A percentile compares a stretch with the other conserved stretches of the same genome.
Evolutionary conservation across 2,797 vertebrate species (phyloP).

Genomic region (Schizopygopsis pylzovi): DNA sequence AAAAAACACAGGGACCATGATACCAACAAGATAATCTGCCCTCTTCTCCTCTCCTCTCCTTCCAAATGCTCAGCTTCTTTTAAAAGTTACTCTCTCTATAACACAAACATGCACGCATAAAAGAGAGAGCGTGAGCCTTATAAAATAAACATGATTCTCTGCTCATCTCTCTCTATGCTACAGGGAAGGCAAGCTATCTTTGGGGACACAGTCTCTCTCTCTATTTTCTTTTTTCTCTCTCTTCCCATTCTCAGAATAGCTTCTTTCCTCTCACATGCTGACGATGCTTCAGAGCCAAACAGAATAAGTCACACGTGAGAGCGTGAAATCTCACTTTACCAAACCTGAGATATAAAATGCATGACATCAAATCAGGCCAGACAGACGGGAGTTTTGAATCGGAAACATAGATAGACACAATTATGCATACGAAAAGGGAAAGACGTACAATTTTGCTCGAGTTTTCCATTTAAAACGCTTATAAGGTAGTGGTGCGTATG

Average conservation of each 20-base stretch:
- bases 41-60: not conserved
- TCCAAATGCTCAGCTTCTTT: conserved; percentile 24
- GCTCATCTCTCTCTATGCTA: conserved; percentile 25
- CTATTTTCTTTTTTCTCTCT: conserved; percentile 8
- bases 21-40: conserved; percentile 45
- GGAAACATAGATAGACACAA: not conserved
- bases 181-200: conserved; percentile 31
- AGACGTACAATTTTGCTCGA: not conserved
- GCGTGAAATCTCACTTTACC: conserved; percentile 19
- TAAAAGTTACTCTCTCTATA: conserved; percentile 6
- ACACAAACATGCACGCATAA: conserved; percentile 31
- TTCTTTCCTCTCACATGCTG: conserved; percentile 29
- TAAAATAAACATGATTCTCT: conserved; percentile 57
- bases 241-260: conserved; percentile 33
- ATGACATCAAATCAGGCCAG: conserved; percentile 18
- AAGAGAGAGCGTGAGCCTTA: conserved; percentile 38
- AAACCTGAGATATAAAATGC: conserved; percentile 1
- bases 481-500: not conserved
- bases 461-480: conserved; percentile 1
- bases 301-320: conserved; percentile 35
- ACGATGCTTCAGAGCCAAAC: conserved; percentile 24
- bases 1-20: conserved; percentile 49
- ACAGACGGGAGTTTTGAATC: not conserved
- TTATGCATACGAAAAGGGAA: not conserved
- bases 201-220: conserved; percentile 25